These are phyloP conservation scores for Scarus forsteni DNA, from an alignment of 2,797 vertebrate species.

Conservation along the genomic window DNA sequence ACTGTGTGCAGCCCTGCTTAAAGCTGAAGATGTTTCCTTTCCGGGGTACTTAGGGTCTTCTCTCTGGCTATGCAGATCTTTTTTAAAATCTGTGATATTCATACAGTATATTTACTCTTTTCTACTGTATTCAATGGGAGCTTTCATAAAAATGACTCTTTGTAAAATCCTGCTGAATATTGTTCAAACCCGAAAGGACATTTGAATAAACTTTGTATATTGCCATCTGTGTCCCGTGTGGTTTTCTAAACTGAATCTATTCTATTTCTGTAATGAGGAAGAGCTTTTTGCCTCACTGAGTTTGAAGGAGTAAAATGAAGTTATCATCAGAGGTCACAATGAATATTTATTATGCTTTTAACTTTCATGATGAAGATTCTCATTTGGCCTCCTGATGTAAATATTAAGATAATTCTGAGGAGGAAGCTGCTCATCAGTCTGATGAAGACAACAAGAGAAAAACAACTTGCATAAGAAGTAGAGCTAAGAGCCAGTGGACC, in stretches of 20 bases:
- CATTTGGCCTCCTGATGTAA: background rate
- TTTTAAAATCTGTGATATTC: constrained; percentile 64
- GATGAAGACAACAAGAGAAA: too few species aligned
- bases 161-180: constrained; percentile 68
- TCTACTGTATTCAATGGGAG: constrained; percentile 73
- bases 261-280: constrained; percentile 28
- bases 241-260: constrained; percentile 49
- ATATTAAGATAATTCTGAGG: background rate
- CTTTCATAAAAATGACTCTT: constrained; percentile 57
- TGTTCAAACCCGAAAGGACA: constrained; percentile 69
- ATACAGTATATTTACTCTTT: constrained; percentile 63
- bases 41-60: constrained; percentile 49
- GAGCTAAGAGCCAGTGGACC: too few species aligned
- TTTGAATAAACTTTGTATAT: constrained; percentile 82
- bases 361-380: background rate
- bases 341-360: background rate
- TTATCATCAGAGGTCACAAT: background rate
- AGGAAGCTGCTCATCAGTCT: background rate
- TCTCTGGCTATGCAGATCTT: constrained; percentile 80
- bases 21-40: constrained; percentile 48
- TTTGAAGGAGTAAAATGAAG: background rate
- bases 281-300: background rate
- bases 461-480: too few species aligned
- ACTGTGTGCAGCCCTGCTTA: constrained; percentile 37
- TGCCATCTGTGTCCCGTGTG: constrained; percentile 30